Evolutionary conservation across 2,797 vertebrate genomes (phyloP).

Genomic region (Sebastes umbrosus): DNA sequence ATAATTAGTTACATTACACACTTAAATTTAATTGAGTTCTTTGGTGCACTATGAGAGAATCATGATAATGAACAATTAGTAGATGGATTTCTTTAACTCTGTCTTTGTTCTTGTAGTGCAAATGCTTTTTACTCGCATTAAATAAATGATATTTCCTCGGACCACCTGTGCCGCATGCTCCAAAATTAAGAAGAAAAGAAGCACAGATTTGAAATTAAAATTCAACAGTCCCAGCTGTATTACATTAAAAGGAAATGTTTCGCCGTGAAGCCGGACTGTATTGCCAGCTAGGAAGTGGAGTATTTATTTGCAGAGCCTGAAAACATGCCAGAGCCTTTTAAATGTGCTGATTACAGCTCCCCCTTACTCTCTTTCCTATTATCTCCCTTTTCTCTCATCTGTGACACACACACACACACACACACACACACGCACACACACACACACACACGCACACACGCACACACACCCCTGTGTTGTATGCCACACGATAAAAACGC

Average conservation of each 20-base stretch:
- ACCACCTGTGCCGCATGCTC: conserved; percentile 47
- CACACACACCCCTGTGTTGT: background rate
- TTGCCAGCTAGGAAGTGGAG: conserved; percentile 51
- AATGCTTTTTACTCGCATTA: conserved; percentile 18
- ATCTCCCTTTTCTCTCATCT: conserved; percentile 27
- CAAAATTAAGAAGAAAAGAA: conserved; percentile 59
- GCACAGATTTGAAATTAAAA: conserved; percentile 57
- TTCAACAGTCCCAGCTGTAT: conserved; percentile 49
- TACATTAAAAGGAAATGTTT: conserved; percentile 43
- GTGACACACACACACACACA: background rate
- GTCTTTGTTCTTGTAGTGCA: conserved; percentile 24
- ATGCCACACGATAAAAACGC: conserved; percentile 14
- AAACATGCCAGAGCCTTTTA: conserved; percentile 44
- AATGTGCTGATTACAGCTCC: conserved; percentile 24
- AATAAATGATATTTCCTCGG: conserved; percentile 37
- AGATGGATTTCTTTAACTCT: conserved; percentile 1
- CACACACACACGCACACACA: background rate
- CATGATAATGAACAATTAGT: conserved; percentile 19
- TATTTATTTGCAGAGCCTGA: conserved; percentile 50
- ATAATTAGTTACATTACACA: conserved; percentile 3
- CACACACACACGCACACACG: background rate
- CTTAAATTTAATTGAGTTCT: background rate
- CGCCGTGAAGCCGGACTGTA: conserved; percentile 42
- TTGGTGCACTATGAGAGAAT: background rate
- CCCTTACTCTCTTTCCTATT: conserved; percentile 15